These are phyloP conservation scores for Pituophis catenifer DNA, from an alignment of 2,113 vertebrate species.

Conservation along the genomic window DNA sequence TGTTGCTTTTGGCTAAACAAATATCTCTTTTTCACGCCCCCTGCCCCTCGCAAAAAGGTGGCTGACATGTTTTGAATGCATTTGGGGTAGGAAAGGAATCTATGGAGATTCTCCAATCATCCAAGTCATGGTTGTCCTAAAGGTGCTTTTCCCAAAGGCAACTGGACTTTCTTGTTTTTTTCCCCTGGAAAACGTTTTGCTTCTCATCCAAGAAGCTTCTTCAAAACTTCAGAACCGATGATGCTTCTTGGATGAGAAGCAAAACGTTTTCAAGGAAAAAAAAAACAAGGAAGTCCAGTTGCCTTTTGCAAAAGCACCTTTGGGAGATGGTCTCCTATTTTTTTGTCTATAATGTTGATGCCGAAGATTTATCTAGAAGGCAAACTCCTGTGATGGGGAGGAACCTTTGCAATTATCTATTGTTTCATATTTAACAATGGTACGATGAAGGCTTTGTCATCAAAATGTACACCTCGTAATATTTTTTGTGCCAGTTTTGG, in stretches of 20 bases:
- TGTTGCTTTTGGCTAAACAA: constrained; percentile 49
- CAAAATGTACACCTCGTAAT: constrained; percentile 47
- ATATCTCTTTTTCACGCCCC: constrained; percentile 1
- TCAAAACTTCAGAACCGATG: neutral
- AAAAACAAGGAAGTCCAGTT: neutral
- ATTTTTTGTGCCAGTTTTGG: constrained; percentile 54
- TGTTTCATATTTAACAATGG: constrained; percentile 49
- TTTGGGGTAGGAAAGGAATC: neutral
- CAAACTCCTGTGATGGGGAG: constrained; percentile 55
- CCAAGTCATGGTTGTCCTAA: too few relatives aligned
- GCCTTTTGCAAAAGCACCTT: too few relatives aligned
- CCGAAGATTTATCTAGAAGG: constrained; percentile 48
- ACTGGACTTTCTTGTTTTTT: neutral
- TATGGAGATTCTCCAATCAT: too few relatives aligned
- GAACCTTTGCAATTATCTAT: constrained; percentile 63
- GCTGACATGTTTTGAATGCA: constrained; percentile 45
- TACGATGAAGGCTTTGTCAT: constrained; percentile 45
- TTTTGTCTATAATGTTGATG: constrained; percentile 38
- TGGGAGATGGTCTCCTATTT: constrained; percentile 31
- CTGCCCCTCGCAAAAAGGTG: constrained; percentile 49
- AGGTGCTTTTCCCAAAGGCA: too few relatives aligned
- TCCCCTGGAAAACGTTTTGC: neutral
- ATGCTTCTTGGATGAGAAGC: neutral
- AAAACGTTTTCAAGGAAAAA: neutral
- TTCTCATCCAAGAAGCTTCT: neutral